phyloP scores from a whole-genome alignment of 2,113 vertebrate genomes.

The Amblyornis subalaris region DNA sequence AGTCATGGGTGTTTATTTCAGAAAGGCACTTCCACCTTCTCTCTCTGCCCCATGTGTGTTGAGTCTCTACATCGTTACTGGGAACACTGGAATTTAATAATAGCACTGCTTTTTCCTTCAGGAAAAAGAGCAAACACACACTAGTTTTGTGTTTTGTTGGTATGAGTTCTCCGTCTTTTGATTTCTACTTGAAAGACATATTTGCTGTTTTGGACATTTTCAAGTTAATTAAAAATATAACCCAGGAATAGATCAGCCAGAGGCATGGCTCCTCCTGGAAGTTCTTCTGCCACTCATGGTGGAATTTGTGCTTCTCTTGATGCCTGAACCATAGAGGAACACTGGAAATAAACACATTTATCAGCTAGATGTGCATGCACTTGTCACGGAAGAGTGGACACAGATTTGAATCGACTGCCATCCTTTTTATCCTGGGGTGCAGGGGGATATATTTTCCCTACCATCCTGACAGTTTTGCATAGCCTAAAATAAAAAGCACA shows the following conservation, averaged over 20 bases:
- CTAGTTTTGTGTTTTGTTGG: neutral
- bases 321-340: neutral
- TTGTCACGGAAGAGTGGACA: neutral
- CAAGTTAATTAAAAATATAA: neutral
- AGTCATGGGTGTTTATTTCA: neutral
- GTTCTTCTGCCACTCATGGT: neutral
- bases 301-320: neutral
- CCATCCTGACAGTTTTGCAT: neutral
- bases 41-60: neutral
- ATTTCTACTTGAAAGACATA: neutral
- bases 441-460: neutral
- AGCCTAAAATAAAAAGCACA: constrained; percentile 49
- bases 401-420: neutral
- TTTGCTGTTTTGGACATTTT: neutral
- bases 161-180: neutral
- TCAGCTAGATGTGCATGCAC: neutral
- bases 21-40: neutral
- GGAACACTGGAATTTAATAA: neutral
- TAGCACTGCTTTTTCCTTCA: neutral
- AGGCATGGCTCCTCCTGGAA: neutral
- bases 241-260: neutral
- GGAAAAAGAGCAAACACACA: neutral
- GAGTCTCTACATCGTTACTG: neutral
- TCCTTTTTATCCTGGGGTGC: neutral
- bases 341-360: neutral